A percentile compares a stretch with the other conserved stretches of the same genome.
Conservation (phyloP, 1,140 invertebrate species). For the Pseudomyrmex gracilis region DNA sequence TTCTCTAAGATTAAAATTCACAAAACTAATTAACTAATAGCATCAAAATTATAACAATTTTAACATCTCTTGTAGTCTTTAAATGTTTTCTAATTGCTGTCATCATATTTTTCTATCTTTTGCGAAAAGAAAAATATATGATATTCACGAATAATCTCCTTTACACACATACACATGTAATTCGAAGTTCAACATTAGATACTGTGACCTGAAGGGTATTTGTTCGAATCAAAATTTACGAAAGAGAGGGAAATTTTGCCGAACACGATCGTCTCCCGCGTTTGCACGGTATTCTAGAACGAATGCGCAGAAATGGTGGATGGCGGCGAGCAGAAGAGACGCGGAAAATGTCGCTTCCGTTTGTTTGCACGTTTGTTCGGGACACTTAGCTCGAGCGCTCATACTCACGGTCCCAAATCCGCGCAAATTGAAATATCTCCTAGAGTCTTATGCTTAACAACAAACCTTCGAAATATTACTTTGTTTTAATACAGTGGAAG, state of each 20-base stretch:
- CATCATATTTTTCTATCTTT: background rate
- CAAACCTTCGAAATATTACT: conserved; percentile 78
- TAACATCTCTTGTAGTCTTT: background rate
- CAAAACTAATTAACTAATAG: background rate
- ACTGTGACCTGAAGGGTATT: conserved; percentile 36
- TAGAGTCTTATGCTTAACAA: conserved; percentile 79
- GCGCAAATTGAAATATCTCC: conserved; percentile 80
- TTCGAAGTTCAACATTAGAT: conserved; percentile 40
- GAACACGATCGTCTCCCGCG: background rate
- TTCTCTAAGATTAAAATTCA: background rate
- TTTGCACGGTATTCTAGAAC: conserved; percentile 61
- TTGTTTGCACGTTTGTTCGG: conserved; percentile 78
- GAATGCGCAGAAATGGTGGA: conserved; percentile 66
- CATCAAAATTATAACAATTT: background rate
- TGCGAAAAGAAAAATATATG: conserved; percentile 4
- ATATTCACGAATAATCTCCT: background rate
- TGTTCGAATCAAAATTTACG: conserved; percentile 57
- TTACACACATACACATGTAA: conserved; percentile 2
- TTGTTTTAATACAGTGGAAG: conserved; percentile 74
- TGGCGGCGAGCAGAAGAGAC: conserved; percentile 39
- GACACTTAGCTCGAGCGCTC: conserved; percentile 72
- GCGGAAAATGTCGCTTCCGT: conserved; percentile 69
- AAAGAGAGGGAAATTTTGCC: conserved; percentile 21
- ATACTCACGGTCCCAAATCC: conserved; percentile 72
- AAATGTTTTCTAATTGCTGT: background rate